Base-by-base conservation (phyloP, 2,113 vertebrate genomes). In the Eupsittula cactorum region DNA sequence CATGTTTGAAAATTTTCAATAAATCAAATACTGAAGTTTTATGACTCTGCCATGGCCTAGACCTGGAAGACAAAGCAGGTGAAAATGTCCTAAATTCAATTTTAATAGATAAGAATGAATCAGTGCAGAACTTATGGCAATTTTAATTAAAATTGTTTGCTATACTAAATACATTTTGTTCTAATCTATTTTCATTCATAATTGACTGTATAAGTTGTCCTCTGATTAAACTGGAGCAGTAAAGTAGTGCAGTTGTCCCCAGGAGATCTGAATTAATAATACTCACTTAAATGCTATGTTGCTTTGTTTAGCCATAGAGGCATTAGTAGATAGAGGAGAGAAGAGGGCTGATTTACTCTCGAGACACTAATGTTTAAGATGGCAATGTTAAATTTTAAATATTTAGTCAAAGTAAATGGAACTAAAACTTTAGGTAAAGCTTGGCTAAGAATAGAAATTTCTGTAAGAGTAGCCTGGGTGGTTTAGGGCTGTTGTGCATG, bases 231-330 rank as follows among this genome's bases (percentile, higher is more conserved):
- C 46, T 96, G 80, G 67, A 90, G 15, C 86, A 75, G 62, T 94
- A 37, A 94, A 95, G 85, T 87, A 84, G 93, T 91, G 41, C 77
- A 82, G 60, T 46, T 90, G 24, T 75, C 85, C 90, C 88, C 92
- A 60, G 70, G 90, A 95, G 93, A 76, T 64, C 14, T 92, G 88
- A 90, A 95, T 96, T 95, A 92, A 90, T 95, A 85, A 95, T 82
- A 73, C 29, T 90, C 79, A 15, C 60, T 76, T 52, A 82, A 92
- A 62, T 91, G 83, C 74, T 29, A 8, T 15, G 12, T 42, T 93
- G 86, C 85, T 88, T 95, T 94, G 93, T 94, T 92, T 92, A 90
- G 79, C 55, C 35, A 27, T 83, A 64, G 73, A 78, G 46, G n/a
- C 92, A 75, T 93, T 93, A 78, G 71, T 41, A 75, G 77, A 35